These are phyloP conservation scores for Sternarchorhynchus goeldii DNA, from an alignment of 2,797 vertebrate species.

Conservation along the genomic window DNA sequence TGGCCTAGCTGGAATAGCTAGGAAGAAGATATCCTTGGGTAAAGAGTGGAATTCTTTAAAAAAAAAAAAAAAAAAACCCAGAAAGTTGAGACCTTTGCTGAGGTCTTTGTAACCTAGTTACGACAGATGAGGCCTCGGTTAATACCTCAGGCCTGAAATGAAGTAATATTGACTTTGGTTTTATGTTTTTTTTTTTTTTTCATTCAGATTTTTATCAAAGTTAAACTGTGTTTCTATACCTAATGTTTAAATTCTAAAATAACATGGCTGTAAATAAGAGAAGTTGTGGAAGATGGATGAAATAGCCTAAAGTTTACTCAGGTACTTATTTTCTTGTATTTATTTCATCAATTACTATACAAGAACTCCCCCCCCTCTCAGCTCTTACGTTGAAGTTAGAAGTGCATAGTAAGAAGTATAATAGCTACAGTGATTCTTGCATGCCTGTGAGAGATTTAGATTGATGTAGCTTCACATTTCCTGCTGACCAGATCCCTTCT, in stretches of 20 bases:
- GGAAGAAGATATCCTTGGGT: constrained; percentile 25
- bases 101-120: neutral
- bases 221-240: constrained; percentile 36
- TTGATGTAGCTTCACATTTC: constrained; percentile 34
- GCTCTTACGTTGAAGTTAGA: constrained; percentile 14
- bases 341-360: constrained; percentile 44
- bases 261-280: constrained; percentile 33
- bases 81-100: neutral
- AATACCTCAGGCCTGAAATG: no score
- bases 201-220: constrained; percentile 14
- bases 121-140: neutral
- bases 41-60: constrained; percentile 23
- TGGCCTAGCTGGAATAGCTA: constrained; percentile 28
- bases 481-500: neutral
- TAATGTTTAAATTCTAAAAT: constrained; percentile 37
- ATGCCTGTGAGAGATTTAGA: constrained; percentile 43
- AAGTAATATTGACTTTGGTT: no score
- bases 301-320: constrained; percentile 56
- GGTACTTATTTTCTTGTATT: constrained; percentile 54
- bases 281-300: constrained; percentile 41
- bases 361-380: neutral
- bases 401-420: constrained; percentile 18
- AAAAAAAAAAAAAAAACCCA: neutral
- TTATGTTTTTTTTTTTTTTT: neutral
- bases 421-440: constrained; percentile 42